phyloP scores from a whole-genome alignment of 1,140 invertebrate genomes.

The Leptestheria dahalacensis region DNA sequence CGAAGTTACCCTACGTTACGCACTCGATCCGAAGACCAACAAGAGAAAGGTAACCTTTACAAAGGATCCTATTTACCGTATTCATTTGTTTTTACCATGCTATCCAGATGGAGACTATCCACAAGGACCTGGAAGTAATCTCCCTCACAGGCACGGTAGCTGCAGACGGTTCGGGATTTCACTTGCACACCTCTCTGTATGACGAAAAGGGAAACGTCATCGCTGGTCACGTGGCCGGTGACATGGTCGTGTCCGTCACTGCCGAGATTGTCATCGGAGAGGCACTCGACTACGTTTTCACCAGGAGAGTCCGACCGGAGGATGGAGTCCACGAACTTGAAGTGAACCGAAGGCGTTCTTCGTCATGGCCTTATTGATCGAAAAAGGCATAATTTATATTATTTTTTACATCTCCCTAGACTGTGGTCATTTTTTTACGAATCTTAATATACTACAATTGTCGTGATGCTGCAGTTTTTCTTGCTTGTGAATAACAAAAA shows the following conservation, averaged over 20 bases:
- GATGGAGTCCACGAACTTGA: constrained; percentile 30
- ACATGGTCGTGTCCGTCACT: constrained; percentile 32
- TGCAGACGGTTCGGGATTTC: constrained; percentile 22
- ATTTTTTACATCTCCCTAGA: too few relatives aligned
- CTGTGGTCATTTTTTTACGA: too few relatives aligned
- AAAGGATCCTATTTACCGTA: too few relatives aligned
- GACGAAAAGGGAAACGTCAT: constrained; percentile 27
- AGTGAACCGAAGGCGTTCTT: constrained; percentile 19
- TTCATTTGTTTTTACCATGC: too few relatives aligned
- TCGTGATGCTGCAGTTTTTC: too few relatives aligned
- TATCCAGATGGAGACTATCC: constrained; percentile 23
- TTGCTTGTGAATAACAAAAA: too few relatives aligned
- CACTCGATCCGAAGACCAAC: constrained; percentile 20
- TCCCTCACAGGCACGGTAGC: constrained; percentile 31
- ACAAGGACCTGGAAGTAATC: constrained; percentile 30
- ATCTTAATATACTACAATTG: too few relatives aligned
- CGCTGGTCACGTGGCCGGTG: constrained; percentile 32
- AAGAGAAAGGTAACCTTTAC: constrained; percentile 8
- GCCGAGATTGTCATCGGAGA: constrained; percentile 32
- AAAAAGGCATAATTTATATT: neutral
- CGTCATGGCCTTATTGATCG: neutral
- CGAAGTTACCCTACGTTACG: constrained; percentile 29
- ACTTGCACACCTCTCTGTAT: constrained; percentile 31
- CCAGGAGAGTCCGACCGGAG: constrained; percentile 18
- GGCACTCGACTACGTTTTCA: constrained; percentile 23